Evolutionary conservation across 1,140 invertebrate genomes (phyloP).

Genomic region (Musca vetustissima): DNA sequence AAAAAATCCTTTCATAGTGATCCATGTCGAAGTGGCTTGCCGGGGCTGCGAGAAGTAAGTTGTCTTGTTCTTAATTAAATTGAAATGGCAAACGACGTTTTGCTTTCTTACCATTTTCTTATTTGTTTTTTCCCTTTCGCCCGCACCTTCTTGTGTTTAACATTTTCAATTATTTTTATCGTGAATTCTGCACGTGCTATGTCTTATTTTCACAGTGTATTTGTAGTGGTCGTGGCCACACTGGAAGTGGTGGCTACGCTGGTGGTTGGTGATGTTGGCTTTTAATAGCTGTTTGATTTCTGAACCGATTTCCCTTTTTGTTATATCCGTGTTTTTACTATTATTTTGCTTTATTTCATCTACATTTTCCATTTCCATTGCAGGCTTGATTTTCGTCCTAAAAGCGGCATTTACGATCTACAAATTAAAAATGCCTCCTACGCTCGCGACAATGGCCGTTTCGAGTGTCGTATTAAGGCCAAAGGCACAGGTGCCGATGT

Average conservation of each 20-base stretch:
- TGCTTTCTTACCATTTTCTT: background rate
- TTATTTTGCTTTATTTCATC: conserved; percentile 9
- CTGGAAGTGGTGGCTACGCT: no score
- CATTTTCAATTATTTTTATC: conserved; percentile 11
- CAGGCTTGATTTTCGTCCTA: conserved; percentile 74
- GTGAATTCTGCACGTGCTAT: background rate
- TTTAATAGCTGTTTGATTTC: background rate
- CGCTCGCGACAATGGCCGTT: conserved; percentile 86
- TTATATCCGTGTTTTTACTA: background rate
- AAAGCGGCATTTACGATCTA: conserved; percentile 83
- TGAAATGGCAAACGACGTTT: no score
- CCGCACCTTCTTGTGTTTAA: conserved; percentile 5
- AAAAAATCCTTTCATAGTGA: background rate
- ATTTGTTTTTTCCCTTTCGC: background rate
- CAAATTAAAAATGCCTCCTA: conserved; percentile 84
- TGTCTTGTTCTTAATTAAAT: no score
- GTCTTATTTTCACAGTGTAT: background rate
- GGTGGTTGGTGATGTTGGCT: no score
- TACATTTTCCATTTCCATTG: conserved; percentile 36
- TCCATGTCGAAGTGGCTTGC: no score
- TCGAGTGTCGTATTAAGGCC: conserved; percentile 86
- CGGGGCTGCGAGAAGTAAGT: no score
- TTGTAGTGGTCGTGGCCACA: no score
- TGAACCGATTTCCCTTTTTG: background rate
- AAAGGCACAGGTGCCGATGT: conserved; percentile 79